These are phyloP conservation scores for Heterochromis multidens DNA, from an alignment of 2,113 vertebrate genomes.

Conservation along the genomic window DNA sequence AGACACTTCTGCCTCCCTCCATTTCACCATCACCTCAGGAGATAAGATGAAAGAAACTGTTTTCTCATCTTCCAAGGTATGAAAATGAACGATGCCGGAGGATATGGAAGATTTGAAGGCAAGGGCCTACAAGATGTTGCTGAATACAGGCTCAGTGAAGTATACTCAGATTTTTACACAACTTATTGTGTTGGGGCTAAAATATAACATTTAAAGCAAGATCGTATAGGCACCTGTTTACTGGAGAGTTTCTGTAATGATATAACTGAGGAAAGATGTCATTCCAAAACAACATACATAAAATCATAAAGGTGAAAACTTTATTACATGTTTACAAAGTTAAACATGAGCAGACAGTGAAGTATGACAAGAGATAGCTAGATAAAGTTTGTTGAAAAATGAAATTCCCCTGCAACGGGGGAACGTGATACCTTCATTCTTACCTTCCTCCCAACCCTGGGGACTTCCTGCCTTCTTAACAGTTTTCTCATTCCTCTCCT, in stretches of 20 bases:
- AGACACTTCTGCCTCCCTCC: conserved; percentile 44
- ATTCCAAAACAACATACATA: neutral
- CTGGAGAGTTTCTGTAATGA: neutral
- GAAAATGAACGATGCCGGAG: conserved; percentile 48
- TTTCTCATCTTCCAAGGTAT: conserved; percentile 54
- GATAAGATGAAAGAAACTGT: conserved; percentile 48
- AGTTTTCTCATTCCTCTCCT: conserved; percentile 39
- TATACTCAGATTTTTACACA: neutral
- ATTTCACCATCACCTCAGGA: conserved; percentile 58
- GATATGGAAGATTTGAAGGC: conserved; percentile 29
- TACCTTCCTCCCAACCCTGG: conserved; percentile 80
- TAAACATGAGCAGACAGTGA: neutral
- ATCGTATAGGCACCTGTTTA: neutral
- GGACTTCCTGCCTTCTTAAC: conserved; percentile 61
- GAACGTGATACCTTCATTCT: conserved; percentile 66
- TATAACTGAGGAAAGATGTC: rapidly evolving
- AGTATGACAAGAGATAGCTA: neutral
- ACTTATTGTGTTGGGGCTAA: neutral
- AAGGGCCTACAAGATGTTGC: neutral
- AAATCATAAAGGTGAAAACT: neutral
- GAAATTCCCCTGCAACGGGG: conserved; percentile 39
- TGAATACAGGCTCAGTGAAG: conserved; percentile 30
- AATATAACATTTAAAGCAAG: neutral
- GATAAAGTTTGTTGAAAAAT: conserved; percentile 32
- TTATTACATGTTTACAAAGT: neutral